These are phyloP conservation scores for Mastigias papua DNA, from an alignment of 30 jellyfish, hydroid and myxozoan genomes.

Conservation along the genomic window DNA sequence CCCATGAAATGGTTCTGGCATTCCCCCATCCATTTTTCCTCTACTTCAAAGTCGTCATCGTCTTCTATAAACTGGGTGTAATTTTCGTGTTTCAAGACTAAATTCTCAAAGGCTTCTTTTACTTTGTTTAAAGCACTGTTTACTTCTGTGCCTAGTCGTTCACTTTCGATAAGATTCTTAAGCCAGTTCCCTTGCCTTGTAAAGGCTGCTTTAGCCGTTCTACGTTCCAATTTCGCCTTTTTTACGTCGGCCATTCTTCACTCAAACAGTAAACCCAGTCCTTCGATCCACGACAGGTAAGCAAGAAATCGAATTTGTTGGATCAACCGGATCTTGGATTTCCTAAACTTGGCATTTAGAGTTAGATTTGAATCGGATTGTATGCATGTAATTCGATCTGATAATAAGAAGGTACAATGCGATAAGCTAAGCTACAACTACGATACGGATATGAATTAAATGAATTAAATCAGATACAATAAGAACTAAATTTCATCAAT, in stretches of 20 bases:
- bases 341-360: too few relatives aligned
- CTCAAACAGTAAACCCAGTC: too few relatives aligned
- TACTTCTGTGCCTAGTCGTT: slow-evolving; percentile 53
- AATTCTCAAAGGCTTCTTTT: slow-evolving; percentile 56
- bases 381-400: too few relatives aligned
- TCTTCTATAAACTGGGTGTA: slow-evolving; percentile 53
- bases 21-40: slow-evolving; percentile 68
- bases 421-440: too few relatives aligned
- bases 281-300: too few relatives aligned
- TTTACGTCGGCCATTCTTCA: slow-evolving; percentile 21
- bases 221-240: slow-evolving; percentile 47
- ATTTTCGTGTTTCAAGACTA: slow-evolving; percentile 49
- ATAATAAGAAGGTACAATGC: too few relatives aligned
- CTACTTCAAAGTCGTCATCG: slow-evolving; percentile 50
- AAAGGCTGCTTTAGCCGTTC: slow-evolving; percentile 68
- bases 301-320: too few relatives aligned
- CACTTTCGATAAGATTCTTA: slow-evolving; percentile 29
- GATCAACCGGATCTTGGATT: too few relatives aligned
- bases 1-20: slow-evolving; percentile 43
- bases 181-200: slow-evolving; percentile 39
- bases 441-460: too few relatives aligned
- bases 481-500: too few relatives aligned
- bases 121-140: slow-evolving; percentile 26
- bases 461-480: too few relatives aligned
- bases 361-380: too few relatives aligned